These are phyloP conservation scores for Delphinapterus leucas DNA, from an alignment of 2,113 vertebrate species.

Conservation along the genomic window DNA sequence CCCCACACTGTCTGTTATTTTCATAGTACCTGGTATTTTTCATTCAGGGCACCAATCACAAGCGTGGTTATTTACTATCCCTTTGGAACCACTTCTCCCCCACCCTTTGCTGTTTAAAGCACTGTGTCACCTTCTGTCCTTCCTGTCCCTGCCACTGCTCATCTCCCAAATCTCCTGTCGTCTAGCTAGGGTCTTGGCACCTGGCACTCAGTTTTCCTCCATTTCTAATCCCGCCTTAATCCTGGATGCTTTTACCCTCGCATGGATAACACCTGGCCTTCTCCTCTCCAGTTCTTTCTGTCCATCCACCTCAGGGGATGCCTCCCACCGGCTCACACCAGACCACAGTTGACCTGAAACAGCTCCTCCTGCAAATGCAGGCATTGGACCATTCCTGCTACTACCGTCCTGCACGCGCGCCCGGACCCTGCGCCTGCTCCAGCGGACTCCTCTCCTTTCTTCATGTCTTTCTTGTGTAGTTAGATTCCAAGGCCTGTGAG, in stretches of 20 bases:
- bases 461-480: neutral
- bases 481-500: fast-evolving
- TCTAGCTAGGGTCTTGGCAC: neutral
- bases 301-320: neutral
- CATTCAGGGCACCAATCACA: neutral
- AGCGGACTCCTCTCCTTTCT: neutral
- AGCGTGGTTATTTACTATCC: neutral
- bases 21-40: neutral
- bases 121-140: neutral
- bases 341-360: neutral
- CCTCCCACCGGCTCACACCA: fast-evolving
- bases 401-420: neutral
- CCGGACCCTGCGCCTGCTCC: fast-evolving
- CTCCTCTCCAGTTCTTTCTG: neutral
- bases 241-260: neutral
- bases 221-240: neutral
- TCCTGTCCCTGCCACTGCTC: neutral
- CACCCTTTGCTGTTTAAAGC: neutral
- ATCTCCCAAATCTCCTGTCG: fast-evolving
- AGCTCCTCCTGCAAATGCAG: neutral
- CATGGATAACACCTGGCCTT: neutral
- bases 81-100: no score
- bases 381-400: no score
- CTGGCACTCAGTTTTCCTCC: neutral
- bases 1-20: neutral